These are phyloP conservation scores for Sinotaia quadrata DNA, from an alignment of 2,888 invertebrate genomes.

Conservation along the genomic window DNA sequence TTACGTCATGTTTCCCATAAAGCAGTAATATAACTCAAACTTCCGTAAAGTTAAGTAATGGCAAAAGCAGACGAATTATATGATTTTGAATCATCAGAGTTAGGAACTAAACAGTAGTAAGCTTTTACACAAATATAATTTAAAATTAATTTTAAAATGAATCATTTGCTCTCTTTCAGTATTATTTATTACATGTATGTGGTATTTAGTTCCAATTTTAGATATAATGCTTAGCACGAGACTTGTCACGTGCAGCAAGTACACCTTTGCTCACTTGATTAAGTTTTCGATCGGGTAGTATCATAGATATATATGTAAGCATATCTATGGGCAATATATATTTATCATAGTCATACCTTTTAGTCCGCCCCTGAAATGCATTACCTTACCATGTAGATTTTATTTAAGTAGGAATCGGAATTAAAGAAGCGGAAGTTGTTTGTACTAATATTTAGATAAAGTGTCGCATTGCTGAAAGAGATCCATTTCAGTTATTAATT, in stretches of 20 bases:
- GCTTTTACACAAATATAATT: neutral
- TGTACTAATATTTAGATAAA: too few relatives aligned
- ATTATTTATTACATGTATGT: neutral
- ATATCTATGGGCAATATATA: too few relatives aligned
- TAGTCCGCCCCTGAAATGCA: too few relatives aligned
- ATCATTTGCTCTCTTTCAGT: neutral
- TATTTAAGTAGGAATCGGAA: too few relatives aligned
- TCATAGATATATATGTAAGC: too few relatives aligned
- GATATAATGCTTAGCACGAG: neutral
- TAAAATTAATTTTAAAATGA: neutral
- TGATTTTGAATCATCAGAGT: constrained; percentile 62
- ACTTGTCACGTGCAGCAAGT: constrained; percentile 6
- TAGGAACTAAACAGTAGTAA: constrained; percentile 69
- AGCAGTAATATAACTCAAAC: constrained; percentile 25
- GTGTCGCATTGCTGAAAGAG: too few relatives aligned
- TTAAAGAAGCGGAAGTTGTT: too few relatives aligned
- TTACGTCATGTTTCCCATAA: constrained; percentile 25
- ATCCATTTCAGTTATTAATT: too few relatives aligned
- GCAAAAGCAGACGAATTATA: constrained; percentile 39
- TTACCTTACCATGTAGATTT: too few relatives aligned
- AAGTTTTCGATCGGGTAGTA: too few relatives aligned
- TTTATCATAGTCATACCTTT: too few relatives aligned
- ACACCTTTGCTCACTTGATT: too few relatives aligned
- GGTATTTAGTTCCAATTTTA: neutral
- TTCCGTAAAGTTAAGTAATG: constrained; percentile 16